A percentile compares a stretch with the other conserved stretches of the same genome.
phyloP scores from a whole-genome alignment of 2,797 vertebrate species.

The Emydoidea blandingii region DNA sequence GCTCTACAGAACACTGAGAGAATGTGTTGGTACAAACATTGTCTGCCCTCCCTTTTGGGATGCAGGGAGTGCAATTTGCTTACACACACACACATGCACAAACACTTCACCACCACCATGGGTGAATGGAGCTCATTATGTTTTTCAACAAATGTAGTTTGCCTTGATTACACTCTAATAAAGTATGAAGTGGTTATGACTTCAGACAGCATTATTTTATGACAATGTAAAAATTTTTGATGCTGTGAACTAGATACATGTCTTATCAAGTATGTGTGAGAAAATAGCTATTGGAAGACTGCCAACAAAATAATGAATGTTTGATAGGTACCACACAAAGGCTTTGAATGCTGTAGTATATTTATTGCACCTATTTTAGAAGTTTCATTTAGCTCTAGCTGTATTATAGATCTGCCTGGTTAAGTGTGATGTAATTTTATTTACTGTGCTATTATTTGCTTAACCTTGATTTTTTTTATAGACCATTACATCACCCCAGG shows the following conservation, averaged over 20 bases:
- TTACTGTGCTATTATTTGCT: background rate
- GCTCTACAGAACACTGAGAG: no score
- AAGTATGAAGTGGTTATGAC: background rate
- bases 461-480: background rate
- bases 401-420: background rate
- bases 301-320: background rate
- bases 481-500: background rate
- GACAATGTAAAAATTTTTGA: background rate
- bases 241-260: background rate
- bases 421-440: background rate
- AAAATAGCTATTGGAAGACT: background rate
- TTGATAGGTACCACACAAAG: background rate
- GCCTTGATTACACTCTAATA: background rate
- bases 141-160: background rate
- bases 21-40: no score
- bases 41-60: background rate
- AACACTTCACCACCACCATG: background rate
- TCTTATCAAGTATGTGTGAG: background rate
- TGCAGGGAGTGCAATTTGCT: background rate
- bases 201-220: conserved; percentile 2
- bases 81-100: background rate
- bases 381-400: background rate
- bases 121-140: no score
- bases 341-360: background rate
- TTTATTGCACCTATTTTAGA: background rate